These are phyloP conservation scores for Baryphthengus martii DNA, from an alignment of 2,113 vertebrate genomes.

Conservation along the genomic window DNA sequence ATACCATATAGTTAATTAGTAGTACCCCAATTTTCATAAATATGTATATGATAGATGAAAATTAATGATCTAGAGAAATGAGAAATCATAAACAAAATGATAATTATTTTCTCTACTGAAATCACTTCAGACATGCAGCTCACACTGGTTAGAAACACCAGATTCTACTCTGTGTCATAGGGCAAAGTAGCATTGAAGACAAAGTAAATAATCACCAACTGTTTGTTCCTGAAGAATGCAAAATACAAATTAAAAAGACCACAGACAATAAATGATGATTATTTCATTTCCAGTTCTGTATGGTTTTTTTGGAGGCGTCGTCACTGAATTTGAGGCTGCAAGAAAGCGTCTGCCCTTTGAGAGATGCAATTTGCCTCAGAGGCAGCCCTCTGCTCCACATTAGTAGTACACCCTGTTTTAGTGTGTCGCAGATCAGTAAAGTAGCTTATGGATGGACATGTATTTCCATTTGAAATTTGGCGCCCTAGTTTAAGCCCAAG, in stretches of 20 bases:
- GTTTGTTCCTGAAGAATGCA: neutral
- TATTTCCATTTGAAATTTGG: neutral
- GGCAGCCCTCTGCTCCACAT: neutral
- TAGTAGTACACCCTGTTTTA: neutral
- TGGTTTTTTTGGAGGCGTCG: neutral
- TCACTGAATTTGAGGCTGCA: neutral
- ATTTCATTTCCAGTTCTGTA: neutral
- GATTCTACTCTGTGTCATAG: neutral
- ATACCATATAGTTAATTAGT: neutral
- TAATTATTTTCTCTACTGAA: constrained; percentile 32
- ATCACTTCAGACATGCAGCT: neutral
- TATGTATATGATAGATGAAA: neutral
- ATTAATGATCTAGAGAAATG: neutral
- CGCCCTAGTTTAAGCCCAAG: neutral
- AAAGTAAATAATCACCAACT: neutral
- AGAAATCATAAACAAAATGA: neutral
- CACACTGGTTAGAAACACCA: neutral
- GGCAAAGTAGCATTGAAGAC: neutral
- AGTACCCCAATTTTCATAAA: neutral
- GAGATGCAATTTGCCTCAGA: neutral
- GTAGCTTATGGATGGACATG: neutral
- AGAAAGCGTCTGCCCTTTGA: neutral
- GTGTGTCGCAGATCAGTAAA: neutral
- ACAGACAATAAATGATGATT: neutral
- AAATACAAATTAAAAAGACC: neutral